These are phyloP conservation scores for Meriones psammophilus DNA, from an alignment of 2,797 vertebrate genomes.

Conservation along the genomic window DNA sequence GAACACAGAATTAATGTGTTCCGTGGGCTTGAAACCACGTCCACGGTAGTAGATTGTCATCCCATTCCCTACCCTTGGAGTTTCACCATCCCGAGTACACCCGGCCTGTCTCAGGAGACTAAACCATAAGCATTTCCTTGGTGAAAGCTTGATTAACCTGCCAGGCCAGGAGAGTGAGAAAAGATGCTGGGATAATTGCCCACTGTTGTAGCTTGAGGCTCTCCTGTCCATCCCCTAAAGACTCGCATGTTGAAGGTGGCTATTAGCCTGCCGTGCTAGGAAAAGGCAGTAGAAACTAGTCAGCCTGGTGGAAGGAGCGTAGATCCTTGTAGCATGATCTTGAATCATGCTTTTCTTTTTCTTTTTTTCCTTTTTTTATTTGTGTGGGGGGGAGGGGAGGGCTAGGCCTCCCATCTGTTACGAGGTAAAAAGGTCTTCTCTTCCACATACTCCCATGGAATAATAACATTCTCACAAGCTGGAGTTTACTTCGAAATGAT, in stretches of 20 bases:
- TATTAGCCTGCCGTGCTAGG: background rate
- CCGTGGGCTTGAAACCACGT: background rate
- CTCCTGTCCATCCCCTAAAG: background rate
- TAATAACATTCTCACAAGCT: background rate
- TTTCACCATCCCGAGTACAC: background rate
- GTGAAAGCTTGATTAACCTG: background rate
- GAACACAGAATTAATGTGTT: background rate
- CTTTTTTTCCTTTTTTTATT: background rate
- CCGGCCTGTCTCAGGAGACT: background rate
- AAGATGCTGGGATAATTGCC: background rate
- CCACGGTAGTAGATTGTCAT: background rate
- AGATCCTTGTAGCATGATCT: background rate
- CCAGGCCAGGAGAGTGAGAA: background rate
- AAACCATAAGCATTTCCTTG: background rate
- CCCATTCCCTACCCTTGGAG: background rate
- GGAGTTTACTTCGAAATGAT: conserved; percentile 30
- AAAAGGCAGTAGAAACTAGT: background rate
- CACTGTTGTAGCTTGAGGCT: background rate
- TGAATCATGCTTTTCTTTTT: background rate
- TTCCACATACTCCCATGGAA: background rate
- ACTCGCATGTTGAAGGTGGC: background rate
- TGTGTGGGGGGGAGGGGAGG: background rate
- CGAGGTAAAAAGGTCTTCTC: background rate
- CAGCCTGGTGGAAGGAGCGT: background rate
- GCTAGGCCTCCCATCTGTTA: background rate